phyloP scores from a whole-genome alignment of 2,113 vertebrate genomes.

The Macquaria australasica region DNA sequence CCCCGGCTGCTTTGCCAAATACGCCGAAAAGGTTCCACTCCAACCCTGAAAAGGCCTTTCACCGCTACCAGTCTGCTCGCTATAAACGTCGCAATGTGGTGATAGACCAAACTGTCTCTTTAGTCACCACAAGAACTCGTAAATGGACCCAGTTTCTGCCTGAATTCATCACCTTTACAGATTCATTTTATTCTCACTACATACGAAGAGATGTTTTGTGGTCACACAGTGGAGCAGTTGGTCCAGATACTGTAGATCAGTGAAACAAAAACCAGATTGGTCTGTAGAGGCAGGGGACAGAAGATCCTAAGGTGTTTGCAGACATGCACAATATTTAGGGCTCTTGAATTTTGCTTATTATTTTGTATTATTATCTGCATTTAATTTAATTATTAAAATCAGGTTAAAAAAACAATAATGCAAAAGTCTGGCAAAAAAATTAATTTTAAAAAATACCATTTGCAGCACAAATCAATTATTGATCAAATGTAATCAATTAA shows the following conservation, averaged over 20 bases:
- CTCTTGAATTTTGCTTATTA: not conserved
- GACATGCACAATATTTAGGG: not conserved
- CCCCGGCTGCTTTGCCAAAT: conserved; percentile 53
- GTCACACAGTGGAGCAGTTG: not conserved
- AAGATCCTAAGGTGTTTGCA: not conserved
- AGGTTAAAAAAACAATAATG: not conserved
- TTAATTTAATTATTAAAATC: not conserved
- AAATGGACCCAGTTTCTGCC: conserved; percentile 1
- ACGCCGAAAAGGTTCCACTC: conserved; percentile 47
- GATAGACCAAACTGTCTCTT: conserved; percentile 31
- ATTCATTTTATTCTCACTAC: not conserved
- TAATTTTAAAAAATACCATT: not conserved
- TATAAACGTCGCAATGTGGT: conserved; percentile 43
- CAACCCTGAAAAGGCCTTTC: conserved; percentile 54
- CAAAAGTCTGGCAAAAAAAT: not conserved
- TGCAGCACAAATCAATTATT: not conserved
- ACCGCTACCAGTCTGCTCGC: conserved; percentile 45
- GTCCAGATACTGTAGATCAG: not conserved
- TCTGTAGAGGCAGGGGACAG: not conserved
- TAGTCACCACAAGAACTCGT: conserved; percentile 7
- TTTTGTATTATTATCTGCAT: no score
- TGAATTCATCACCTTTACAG: conserved; percentile 2
- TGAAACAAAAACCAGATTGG: not conserved
- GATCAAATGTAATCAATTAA: no score
- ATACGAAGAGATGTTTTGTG: not conserved